Base-by-base conservation (phyloP, 2,888 invertebrate genomes). In the Phoenoteleia sp. region DNA sequence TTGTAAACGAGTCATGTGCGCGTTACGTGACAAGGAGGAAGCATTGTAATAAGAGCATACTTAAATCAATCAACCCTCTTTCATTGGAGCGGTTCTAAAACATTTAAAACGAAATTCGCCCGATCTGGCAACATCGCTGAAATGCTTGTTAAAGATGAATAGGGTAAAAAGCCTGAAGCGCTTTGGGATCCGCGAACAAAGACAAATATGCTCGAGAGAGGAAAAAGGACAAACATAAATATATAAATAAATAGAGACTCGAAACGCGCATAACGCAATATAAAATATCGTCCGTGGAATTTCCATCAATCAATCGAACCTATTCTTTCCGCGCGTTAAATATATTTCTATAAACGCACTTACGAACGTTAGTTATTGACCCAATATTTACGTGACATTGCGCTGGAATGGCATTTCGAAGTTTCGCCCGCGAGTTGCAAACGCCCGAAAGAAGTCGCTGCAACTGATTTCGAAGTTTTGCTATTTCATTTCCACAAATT, bases 111-210 rank as follows among this genome's bases (percentile, higher is more conserved):
- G 69, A 81, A 75, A 52, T 81, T 67, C 33, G 81, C 33, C 60
- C 67, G 29, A 81, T 75, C 74, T 67, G 81, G 77, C 77, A 77
- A 69, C 74, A 66, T 74, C 54, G 75, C 49, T 64, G 45, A 62
- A 81, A 75, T 21, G 67, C 67, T 81, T 36, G 75, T 75, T 75
- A 60, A 69, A 67, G 42, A 60, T 81, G 81, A 74, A 81, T 74
- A 67, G 81, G 39, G 36, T 60, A 52, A 66, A 42, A 71, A 64
- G 45, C 33, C 47, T 49, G 66, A 58, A 66, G 64, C 39, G 29
- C 39, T 56, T 74, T 62, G 60, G 27, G 77, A 79, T 52, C 25
- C 60, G 29, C 42, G 60, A 79, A 79, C 62, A 69, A 79, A 79
- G 69, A 62, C 56, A 67, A 27, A 67, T 56, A 58, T 47, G 47